These are phyloP conservation scores for Saccostrea cuccullata DNA, from an alignment of 1,140 invertebrate species.

Conservation along the genomic window DNA sequence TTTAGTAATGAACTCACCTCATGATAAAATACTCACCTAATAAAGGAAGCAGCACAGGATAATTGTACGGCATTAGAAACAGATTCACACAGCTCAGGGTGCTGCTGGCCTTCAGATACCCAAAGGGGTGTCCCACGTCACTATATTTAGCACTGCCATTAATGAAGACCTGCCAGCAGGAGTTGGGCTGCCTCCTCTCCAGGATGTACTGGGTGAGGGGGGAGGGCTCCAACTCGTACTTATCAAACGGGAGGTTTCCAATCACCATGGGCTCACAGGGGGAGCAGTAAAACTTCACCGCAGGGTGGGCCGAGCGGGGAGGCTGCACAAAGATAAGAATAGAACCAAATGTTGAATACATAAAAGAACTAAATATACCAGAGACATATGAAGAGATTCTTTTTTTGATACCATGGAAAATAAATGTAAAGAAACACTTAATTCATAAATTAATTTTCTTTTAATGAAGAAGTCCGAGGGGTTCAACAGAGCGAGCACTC, in stretches of 20 bases:
- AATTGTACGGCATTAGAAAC: constrained; percentile 99
- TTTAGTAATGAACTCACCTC: background rate
- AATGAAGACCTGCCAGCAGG: constrained; percentile 98
- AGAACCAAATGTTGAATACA: no score
- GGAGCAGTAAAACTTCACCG: constrained; percentile 93
- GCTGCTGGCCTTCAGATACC: constrained; percentile 98
- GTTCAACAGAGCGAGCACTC: no score
- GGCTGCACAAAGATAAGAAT: constrained; percentile 81
- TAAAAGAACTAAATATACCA: no score
- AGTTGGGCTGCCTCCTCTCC: constrained; percentile 95
- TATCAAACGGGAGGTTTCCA: constrained; percentile 98
- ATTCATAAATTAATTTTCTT: no score
- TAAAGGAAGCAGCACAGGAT: constrained; percentile 94
- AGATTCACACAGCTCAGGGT: constrained; percentile 96
- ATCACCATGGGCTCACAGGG: constrained; percentile 97
- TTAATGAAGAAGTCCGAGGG: no score
- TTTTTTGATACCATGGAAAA: no score
- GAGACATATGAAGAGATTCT: no score
- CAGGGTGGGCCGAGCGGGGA: constrained; percentile 95
- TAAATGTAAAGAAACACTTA: no score
- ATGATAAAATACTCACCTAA: constrained; percentile 80
- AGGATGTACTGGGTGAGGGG: constrained; percentile 97
- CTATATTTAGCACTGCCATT: constrained; percentile 92
- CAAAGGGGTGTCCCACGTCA: constrained; percentile 95
- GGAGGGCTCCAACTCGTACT: constrained; percentile 98